phyloP scores from a whole-genome alignment of 2,113 vertebrate genomes.

The Syngnathus scovelli region DNA sequence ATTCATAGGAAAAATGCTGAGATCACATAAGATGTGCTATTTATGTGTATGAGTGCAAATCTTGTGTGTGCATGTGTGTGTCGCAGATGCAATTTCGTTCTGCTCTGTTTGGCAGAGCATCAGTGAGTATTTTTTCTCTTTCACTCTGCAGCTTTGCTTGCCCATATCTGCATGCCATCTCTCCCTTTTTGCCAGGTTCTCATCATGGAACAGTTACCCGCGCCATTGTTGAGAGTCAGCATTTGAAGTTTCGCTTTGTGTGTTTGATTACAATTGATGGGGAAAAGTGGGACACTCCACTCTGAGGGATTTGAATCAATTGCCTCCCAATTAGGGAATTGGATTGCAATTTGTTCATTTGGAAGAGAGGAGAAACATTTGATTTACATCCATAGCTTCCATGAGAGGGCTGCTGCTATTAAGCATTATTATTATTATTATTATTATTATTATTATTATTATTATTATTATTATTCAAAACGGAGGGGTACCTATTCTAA shows the following conservation, averaged over 20 bases:
- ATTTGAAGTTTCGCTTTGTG: not conserved
- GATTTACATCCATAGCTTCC: not conserved
- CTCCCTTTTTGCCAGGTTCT: conserved; percentile 5
- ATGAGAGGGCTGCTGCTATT: not conserved
- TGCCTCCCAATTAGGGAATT: conserved; percentile 4
- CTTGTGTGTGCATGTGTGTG: conserved; percentile 5
- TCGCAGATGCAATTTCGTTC: conserved; percentile 55
- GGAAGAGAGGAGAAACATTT: conserved; percentile 1
- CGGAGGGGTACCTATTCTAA: no score
- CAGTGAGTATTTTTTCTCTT: conserved; percentile 54
- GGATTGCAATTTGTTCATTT: conserved; percentile 10
- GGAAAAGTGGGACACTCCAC: conserved; percentile 2
- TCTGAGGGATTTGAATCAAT: conserved; percentile 15
- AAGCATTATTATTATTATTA: no score
- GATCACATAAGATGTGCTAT: conserved; percentile 4
- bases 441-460: no score
- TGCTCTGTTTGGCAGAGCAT: conserved; percentile 66
- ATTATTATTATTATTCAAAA: no score
- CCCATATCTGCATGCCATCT: conserved; percentile 27
- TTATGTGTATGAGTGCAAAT: conserved; percentile 2
- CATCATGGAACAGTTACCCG: not conserved
- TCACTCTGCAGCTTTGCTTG: conserved; percentile 27
- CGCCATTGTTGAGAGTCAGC: not conserved
- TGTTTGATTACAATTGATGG: conserved; percentile 12
- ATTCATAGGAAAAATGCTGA: not conserved